These are phyloP conservation scores for Aproaerema taeniolella DNA, from an alignment of 2,888 invertebrate genomes.

Conservation along the genomic window DNA sequence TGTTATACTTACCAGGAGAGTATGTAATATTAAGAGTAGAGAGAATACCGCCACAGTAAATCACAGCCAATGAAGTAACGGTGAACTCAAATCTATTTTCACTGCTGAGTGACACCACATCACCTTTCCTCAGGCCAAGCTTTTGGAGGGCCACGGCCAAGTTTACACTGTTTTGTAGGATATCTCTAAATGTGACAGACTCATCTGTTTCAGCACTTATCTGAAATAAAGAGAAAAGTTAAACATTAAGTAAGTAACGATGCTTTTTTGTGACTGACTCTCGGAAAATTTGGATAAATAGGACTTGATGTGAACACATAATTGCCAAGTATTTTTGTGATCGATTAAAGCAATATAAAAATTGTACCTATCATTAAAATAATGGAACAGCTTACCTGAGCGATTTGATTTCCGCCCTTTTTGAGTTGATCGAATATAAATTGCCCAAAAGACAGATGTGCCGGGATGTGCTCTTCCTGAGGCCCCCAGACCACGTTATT, in stretches of 20 bases:
- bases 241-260: too few relatives aligned
- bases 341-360: too few relatives aligned
- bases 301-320: too few relatives aligned
- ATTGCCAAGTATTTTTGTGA: too few relatives aligned
- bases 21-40: constrained; percentile 81
- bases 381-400: constrained; percentile 51
- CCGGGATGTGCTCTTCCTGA: constrained; percentile 58
- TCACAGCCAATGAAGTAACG: constrained; percentile 71
- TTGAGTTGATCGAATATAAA: constrained; percentile 71
- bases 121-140: constrained; percentile 72
- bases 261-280: too few relatives aligned
- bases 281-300: too few relatives aligned
- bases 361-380: background rate
- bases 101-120: constrained; percentile 78
- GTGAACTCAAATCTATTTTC: constrained; percentile 81
- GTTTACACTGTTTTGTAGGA: constrained; percentile 76
- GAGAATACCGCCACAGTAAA: constrained; percentile 76
- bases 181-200: constrained; percentile 67
- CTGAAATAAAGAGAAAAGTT: constrained; percentile 46
- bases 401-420: constrained; percentile 62
- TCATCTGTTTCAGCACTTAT: constrained; percentile 78
- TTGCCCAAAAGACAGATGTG: constrained; percentile 72
- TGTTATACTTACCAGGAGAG: constrained; percentile 69
- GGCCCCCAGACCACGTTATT: constrained; percentile 63
- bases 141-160: constrained; percentile 72